A percentile compares a stretch with the other conserved stretches of the same genome.
phyloP scores from a whole-genome alignment of 2,113 vertebrate species.

The Geococcyx californianus region DNA sequence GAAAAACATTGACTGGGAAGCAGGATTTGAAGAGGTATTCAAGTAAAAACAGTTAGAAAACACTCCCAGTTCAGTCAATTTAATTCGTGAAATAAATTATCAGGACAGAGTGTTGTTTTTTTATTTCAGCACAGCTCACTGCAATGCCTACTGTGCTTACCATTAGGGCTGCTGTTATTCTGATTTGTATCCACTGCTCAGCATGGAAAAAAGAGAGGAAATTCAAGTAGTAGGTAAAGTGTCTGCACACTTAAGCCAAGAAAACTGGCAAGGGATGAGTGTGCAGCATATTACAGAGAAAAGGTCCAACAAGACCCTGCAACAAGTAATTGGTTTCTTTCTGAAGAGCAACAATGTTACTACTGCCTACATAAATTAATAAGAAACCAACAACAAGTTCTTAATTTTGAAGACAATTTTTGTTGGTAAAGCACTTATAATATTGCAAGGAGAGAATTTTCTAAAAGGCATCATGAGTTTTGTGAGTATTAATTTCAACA shows the following conservation, averaged over 20 bases:
- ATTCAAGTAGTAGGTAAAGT: not conserved
- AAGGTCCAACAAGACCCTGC: not conserved
- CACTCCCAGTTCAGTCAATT: not conserved
- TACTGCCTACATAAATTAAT: not conserved
- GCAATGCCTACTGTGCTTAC: not conserved
- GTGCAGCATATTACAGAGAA: not conserved
- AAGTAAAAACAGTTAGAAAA: not conserved
- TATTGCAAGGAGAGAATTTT: not conserved
- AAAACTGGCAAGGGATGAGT: not conserved
- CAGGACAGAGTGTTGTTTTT: not conserved
- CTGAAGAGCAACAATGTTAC: not conserved
- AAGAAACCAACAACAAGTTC: not conserved
- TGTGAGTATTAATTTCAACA: not conserved
- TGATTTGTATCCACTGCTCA: not conserved
- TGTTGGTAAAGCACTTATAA: not conserved
- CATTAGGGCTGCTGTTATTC: not conserved
- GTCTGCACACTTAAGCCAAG: not conserved
- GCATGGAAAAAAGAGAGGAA: not conserved
- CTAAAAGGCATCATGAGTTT: not conserved
- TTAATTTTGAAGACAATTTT: not conserved
- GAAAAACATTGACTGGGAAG: not conserved
- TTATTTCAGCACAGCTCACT: not conserved
- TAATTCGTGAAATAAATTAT: conserved; percentile 3
- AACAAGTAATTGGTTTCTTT: not conserved
- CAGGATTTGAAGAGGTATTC: not conserved